Evolutionary conservation across 2,113 vertebrate genomes (phyloP).

Genomic region (Otocyon megalotis): DNA sequence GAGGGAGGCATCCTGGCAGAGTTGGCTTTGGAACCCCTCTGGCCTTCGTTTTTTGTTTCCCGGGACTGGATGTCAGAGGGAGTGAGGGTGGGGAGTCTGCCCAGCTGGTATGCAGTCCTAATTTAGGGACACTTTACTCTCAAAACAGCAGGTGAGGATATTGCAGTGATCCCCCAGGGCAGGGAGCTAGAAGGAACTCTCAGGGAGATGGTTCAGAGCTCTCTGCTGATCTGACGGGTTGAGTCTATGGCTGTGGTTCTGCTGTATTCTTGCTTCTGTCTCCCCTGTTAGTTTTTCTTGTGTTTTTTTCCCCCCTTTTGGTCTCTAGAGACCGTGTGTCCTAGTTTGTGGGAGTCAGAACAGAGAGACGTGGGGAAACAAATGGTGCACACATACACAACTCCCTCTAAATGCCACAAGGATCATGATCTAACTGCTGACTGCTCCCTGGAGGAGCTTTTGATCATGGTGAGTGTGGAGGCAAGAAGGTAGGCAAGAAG

Average conservation of each 20-base stretch:
- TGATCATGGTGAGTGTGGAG: not conserved
- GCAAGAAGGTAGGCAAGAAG: not conserved
- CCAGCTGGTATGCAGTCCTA: not conserved
- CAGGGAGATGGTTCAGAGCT: not conserved
- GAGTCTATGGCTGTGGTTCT: not conserved
- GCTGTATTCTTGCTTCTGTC: conserved; percentile 35
- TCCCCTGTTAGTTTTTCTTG: conserved; percentile 31
- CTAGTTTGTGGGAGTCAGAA: conserved; percentile 57
- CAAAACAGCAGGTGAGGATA: conserved; percentile 40
- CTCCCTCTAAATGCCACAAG: not conserved
- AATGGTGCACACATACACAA: not conserved
- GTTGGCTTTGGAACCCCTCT: not conserved
- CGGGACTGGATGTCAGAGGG: not conserved
- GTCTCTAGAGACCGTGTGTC: conserved; percentile 68
- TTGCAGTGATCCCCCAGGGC: not conserved
- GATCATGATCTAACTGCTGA: not conserved
- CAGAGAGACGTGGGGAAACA: conserved; percentile 33
- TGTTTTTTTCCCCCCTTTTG: not conserved
- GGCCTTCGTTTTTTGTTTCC: conserved; percentile 14
- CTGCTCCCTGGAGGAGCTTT: conserved; percentile 8
- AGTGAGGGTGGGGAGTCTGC: not conserved
- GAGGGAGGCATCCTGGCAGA: not conserved
- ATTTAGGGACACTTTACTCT: conserved; percentile 37
- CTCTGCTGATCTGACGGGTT: not conserved
- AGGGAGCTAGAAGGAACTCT: not conserved